These are phyloP conservation scores for Pimephales promelas DNA, from an alignment of 2,113 vertebrate genomes.

Conservation along the genomic window DNA sequence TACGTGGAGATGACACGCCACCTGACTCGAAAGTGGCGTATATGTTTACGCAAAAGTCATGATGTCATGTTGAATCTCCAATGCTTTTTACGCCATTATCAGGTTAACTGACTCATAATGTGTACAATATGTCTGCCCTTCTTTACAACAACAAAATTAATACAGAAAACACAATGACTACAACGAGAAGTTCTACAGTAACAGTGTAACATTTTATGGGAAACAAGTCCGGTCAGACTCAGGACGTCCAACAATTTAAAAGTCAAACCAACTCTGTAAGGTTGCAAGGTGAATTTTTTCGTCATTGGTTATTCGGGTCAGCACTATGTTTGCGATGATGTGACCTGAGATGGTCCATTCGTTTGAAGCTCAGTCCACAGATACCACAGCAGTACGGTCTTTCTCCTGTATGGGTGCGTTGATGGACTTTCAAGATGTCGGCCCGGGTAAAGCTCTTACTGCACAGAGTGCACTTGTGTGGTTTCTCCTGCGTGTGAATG, in stretches of 20 bases:
- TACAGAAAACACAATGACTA: neutral
- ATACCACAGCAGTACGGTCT: conserved; percentile 75
- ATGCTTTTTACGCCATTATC: too few species aligned
- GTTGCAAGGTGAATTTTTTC: neutral
- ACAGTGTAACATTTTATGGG: neutral
- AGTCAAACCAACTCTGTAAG: neutral
- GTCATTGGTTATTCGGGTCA: conserved; percentile 55
- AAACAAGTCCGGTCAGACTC: neutral
- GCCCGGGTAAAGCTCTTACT: conserved; percentile 79
- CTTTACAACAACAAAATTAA: neutral
- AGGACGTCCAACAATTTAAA: neutral
- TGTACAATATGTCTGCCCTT: too few species aligned
- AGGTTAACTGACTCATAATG: too few species aligned
- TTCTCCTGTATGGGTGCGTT: conserved; percentile 78
- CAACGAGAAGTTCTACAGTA: neutral
- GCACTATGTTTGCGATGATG: conserved; percentile 73
- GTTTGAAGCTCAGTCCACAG: conserved; percentile 78
- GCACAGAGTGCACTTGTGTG: conserved; percentile 75
- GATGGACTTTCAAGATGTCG: conserved; percentile 77
- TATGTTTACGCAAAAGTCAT: too few species aligned
- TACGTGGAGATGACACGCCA: too few species aligned
- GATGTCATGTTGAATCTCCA: too few species aligned
- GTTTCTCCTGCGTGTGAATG: conserved; percentile 79
- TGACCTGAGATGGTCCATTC: conserved; percentile 75
- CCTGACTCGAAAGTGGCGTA: too few species aligned